phyloP scores from a whole-genome alignment of 2,113 vertebrate species.

The Anarhynchus alexandrinus region DNA sequence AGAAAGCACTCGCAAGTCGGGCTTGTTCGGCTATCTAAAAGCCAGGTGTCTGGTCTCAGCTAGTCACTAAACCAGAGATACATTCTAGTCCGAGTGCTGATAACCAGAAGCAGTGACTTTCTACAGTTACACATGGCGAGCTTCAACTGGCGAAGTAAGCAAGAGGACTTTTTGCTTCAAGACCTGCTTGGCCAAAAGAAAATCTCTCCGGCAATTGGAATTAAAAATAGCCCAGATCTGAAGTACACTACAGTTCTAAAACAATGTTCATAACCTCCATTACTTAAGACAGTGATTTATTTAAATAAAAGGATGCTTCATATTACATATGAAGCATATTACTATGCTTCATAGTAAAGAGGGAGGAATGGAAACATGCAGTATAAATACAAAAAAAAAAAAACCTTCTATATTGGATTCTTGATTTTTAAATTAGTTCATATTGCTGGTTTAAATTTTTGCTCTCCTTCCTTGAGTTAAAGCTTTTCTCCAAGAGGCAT shows the following conservation, averaged over 20 bases:
- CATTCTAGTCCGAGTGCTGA: background rate
- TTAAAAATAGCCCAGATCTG: background rate
- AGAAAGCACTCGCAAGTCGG: background rate
- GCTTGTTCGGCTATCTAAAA: background rate
- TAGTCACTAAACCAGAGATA: background rate
- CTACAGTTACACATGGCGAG: background rate
- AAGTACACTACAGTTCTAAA: background rate
- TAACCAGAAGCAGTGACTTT: background rate
- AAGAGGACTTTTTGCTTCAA: background rate
- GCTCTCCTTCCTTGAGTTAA: background rate
- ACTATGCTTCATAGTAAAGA: background rate
- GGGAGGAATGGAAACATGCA: background rate
- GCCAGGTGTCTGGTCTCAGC: background rate
- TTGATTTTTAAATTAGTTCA: background rate
- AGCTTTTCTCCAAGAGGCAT: background rate
- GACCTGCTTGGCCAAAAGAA: background rate
- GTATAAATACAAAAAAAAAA: background rate
- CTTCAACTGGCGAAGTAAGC: background rate
- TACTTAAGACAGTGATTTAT: background rate
- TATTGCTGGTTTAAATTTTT: background rate
- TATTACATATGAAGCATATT: too few species aligned
- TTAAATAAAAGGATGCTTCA: background rate
- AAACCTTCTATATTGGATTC: background rate
- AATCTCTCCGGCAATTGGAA: background rate
- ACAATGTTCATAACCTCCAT: background rate